Percentiles rank a stretch among this genome's conserved stretches.
Conservation (phyloP, 2,888 invertebrate genomes). For the Erpobdella octoculata region DNA sequence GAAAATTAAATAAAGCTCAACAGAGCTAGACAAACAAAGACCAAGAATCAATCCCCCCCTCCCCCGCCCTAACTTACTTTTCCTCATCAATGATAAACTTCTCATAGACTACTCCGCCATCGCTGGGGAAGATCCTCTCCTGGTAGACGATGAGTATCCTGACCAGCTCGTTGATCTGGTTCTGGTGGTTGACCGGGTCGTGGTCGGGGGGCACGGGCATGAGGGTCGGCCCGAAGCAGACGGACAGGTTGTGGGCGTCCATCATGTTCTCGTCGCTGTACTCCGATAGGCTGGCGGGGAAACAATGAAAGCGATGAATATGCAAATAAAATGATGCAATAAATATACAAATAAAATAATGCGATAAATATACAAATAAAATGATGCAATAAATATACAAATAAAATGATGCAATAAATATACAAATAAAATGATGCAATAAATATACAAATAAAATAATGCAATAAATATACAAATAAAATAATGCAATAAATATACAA, state of each 20-base stretch:
- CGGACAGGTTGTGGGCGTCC: conserved; percentile 95
- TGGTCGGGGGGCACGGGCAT: conserved; percentile 90
- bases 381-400: not conserved
- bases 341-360: too few relatives aligned
- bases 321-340: too few relatives aligned
- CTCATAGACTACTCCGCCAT: conserved; percentile 48
- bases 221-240: conserved; percentile 91
- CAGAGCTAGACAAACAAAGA: not conserved
- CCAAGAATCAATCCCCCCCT: too few relatives aligned
- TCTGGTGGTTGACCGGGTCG: conserved; percentile 81
- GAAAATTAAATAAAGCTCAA: not conserved
- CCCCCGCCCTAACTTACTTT: conserved; percentile 59
- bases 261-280: conserved; percentile 93
- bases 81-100: conserved; percentile 61
- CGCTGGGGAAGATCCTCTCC: conserved; percentile 64
- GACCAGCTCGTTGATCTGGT: conserved; percentile 82
- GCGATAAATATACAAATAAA: too few relatives aligned
- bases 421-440: too few relatives aligned
- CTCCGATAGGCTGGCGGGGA: conserved; percentile 67
- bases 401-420: too few relatives aligned
- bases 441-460: too few relatives aligned
- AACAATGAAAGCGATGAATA: not conserved
- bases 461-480: too few relatives aligned
- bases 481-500: too few relatives aligned
- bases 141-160: conserved; percentile 85